Conservation (phyloP, 2,797 vertebrate genomes). For the Parotocinclus haroldoi region DNA sequence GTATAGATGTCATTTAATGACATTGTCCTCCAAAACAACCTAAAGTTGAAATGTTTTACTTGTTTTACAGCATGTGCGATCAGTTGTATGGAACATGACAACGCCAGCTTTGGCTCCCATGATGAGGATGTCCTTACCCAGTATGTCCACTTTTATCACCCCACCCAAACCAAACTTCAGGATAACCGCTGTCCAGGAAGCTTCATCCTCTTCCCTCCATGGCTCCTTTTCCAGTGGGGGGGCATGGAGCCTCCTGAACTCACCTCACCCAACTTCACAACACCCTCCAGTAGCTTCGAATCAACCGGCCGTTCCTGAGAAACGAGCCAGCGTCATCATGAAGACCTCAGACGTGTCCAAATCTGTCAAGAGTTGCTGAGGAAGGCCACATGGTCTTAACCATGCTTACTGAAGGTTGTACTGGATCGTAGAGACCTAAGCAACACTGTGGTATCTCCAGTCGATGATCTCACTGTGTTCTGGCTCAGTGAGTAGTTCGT, state of each 20-base stretch:
- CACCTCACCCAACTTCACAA: conserved; percentile 58
- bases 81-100: conserved; percentile 15
- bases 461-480: conserved; percentile 11
- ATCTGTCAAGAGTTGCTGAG: conserved; percentile 82
- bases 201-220: conserved; percentile 54
- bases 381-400: conserved; percentile 2
- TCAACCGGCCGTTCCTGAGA: conserved; percentile 74
- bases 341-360: conserved; percentile 91
- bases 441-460: not conserved
- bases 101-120: conserved; percentile 7
- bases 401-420: conserved; percentile 4
- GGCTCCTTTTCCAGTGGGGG: conserved; percentile 74
- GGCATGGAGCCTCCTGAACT: conserved; percentile 72
- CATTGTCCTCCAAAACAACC: too few relatives aligned
- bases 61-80: conserved; percentile 14
- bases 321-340: conserved; percentile 94
- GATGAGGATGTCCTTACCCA: conserved; percentile 72
- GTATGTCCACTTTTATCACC: conserved; percentile 90
- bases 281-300: conserved; percentile 53
- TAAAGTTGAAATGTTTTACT: not conserved
- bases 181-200: conserved; percentile 86
- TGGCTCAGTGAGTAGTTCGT: conserved; percentile 1
- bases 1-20: too few relatives aligned
- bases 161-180: conserved; percentile 84
- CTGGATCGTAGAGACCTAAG: conserved; percentile 13